A percentile compares a stretch with the other conserved stretches of the same genome.
These are phyloP conservation scores for Chymomyza caudatula DNA, from an alignment of 2,888 invertebrate species.

Conservation along the genomic window DNA sequence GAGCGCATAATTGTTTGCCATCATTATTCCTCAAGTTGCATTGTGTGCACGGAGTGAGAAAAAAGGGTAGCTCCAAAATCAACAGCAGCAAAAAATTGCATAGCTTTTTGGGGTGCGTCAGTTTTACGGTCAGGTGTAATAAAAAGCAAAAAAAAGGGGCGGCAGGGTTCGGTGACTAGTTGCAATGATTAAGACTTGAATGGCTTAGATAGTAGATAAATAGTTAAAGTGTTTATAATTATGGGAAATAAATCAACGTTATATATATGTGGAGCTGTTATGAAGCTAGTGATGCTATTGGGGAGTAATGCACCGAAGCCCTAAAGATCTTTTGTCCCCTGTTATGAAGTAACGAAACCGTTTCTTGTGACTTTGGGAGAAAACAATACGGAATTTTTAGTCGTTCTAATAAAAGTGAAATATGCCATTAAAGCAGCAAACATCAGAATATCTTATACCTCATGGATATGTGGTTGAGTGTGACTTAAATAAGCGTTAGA, in stretches of 20 bases:
- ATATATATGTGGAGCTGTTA: not conserved
- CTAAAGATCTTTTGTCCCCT: too few relatives aligned
- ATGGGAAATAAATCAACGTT: not conserved
- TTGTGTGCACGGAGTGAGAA: not conserved
- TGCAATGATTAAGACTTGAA: not conserved
- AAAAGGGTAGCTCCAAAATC: not conserved
- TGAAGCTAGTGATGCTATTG: not conserved
- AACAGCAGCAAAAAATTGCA: not conserved
- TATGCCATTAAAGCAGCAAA: too few relatives aligned
- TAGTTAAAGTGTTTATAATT: too few relatives aligned
- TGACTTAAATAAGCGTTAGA: too few relatives aligned
- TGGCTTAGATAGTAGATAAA: not conserved
- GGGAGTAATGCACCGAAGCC: slow-evolving; percentile 33
- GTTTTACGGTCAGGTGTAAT: not conserved
- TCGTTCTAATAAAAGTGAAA: too few relatives aligned
- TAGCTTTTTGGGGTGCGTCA: not conserved
- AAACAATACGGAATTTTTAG: too few relatives aligned
- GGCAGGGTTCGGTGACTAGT: not conserved
- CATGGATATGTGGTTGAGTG: too few relatives aligned
- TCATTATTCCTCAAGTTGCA: slow-evolving; percentile 53
- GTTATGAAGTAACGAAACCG: too few relatives aligned
- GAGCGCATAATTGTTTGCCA: slow-evolving; percentile 70
- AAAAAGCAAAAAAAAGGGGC: not conserved
- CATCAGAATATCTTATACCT: too few relatives aligned
- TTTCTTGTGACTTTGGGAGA: too few relatives aligned